phyloP scores from a whole-genome alignment of 1,140 invertebrate species.

The Belonocnema kinseyi region DNA sequence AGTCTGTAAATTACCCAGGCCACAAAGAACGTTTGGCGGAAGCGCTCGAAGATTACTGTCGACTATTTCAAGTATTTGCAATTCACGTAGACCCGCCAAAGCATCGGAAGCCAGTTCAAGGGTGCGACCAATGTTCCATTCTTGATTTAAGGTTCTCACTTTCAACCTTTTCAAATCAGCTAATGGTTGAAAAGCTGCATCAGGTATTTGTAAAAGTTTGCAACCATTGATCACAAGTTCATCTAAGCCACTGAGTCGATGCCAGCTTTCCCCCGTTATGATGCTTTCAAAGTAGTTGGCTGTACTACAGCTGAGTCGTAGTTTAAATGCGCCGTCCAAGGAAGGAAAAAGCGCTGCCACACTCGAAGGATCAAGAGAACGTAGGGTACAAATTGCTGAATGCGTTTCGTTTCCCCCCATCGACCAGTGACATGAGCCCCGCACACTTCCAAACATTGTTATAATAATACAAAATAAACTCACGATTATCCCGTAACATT shows the following conservation, averaged over 20 bases:
- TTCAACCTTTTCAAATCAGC: conserved; percentile 83
- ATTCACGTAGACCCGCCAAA: conserved; percentile 83
- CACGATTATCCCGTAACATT: conserved; percentile 46
- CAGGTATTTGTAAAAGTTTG: conserved; percentile 86
- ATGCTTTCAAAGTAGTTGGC: conserved; percentile 87
- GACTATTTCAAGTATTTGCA: conserved; percentile 86
- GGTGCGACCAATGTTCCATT: conserved; percentile 84
- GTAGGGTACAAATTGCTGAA: conserved; percentile 80
- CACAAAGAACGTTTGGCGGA: conserved; percentile 85
- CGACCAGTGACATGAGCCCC: conserved; percentile 77
- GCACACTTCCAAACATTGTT: conserved; percentile 46
- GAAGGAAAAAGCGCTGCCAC: conserved; percentile 81
- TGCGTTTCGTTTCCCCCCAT: conserved; percentile 79
- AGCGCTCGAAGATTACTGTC: conserved; percentile 88
- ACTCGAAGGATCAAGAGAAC: conserved; percentile 80
- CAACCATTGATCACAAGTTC: conserved; percentile 86
- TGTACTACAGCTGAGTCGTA: conserved; percentile 86
- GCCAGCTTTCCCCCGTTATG: conserved; percentile 83
- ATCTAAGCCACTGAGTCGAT: conserved; percentile 83
- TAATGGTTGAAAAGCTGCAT: conserved; percentile 86
- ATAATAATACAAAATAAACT: conserved; percentile 49
- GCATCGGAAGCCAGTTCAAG: conserved; percentile 83
- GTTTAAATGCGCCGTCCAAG: conserved; percentile 81
- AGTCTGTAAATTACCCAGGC: conserved; percentile 85
- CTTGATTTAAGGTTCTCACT: conserved; percentile 85